Conservation (phyloP, 2,113 vertebrate genomes). For the Menura novaehollandiae region DNA sequence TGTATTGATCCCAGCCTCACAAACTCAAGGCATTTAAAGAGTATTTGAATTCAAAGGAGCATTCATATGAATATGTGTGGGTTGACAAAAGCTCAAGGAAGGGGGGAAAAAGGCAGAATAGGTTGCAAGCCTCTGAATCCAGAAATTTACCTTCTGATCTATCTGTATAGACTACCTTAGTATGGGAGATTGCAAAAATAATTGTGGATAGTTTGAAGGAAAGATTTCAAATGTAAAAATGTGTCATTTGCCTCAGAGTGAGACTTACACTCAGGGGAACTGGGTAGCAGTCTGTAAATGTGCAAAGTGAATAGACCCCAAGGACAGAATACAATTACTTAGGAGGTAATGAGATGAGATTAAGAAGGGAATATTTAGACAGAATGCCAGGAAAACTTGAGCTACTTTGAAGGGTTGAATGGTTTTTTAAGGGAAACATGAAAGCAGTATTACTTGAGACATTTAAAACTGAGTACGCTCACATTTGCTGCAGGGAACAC, state of each 20-base stretch:
- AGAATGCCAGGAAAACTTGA: conserved; percentile 39
- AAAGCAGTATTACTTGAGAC: conserved; percentile 40
- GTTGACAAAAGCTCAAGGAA: background rate
- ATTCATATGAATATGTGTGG: background rate
- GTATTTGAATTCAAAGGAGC: conserved; percentile 9
- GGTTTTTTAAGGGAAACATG: conserved; percentile 17
- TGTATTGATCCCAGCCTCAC: background rate
- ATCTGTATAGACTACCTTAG: background rate
- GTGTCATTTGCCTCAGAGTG: conserved; percentile 41
- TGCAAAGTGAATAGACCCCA: conserved; percentile 39
- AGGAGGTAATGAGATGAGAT: conserved; percentile 66
- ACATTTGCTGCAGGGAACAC: background rate
- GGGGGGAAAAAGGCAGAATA: background rate
- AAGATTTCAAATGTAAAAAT: conserved; percentile 40
- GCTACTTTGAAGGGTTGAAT: conserved; percentile 44
- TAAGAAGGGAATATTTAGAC: conserved; percentile 61
- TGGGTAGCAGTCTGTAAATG: conserved; percentile 40
- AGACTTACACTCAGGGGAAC: conserved; percentile 19
- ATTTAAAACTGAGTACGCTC: conserved; percentile 25
- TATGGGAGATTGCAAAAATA: background rate
- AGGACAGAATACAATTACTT: conserved; percentile 63
- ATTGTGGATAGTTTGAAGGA: background rate
- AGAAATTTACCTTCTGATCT: background rate
- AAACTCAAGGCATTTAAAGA: conserved; percentile 13
- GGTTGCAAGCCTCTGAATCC: background rate